Base-by-base conservation (phyloP, 2,113 vertebrate species). In the Etheostoma cragini region DNA sequence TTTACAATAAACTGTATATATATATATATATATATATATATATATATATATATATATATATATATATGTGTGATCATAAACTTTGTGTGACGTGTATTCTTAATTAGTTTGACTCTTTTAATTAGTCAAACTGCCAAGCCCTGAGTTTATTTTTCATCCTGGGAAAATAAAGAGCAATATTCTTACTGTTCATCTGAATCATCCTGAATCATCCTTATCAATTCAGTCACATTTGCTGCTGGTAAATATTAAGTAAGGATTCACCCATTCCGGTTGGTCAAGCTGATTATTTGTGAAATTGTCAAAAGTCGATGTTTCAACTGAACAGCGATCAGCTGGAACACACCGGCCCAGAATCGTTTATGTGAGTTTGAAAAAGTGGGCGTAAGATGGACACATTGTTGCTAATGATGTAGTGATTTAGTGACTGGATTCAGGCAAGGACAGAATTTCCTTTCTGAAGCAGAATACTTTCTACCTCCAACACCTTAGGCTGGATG, bases 401-500 rank as follows among this genome's bases (percentile, higher is more conserved):
- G 70, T 35, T 35, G 42, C 30, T 68, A 77, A 88, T 49, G 52
- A 90, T 78, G 69, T 17, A 50, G 15, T 38, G 80, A 82, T 86
- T 78, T 76, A 49, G 68, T 38, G 76, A 69, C 46, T 87, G 56
- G 78, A 88, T 89, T 62, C 75, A 69, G 81, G 62, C 74, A 56
- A 84, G 84, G 87, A 76, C 90, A 81, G 68, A 73, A 66, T 81
- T 88, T 62, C 60, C 80, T 86, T 89, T 87, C 84, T 86, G 60
- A 78, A 78, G 82, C 82, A 74, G 80, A 88, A 76, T 77, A 77
- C 69, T 80, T 78, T 86, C 72, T 81, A 89, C 79, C 86, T 86
- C 76, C 65, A 81, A 53, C 88, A 94, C 92, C 90, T 92, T 49
- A 88, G 85, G 90, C 87, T 87, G 87, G 83, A 91, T 92, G 90